These are phyloP conservation scores for Drosophila aldrichi DNA, from an alignment of 2,888 invertebrate species.

Conservation along the genomic window DNA sequence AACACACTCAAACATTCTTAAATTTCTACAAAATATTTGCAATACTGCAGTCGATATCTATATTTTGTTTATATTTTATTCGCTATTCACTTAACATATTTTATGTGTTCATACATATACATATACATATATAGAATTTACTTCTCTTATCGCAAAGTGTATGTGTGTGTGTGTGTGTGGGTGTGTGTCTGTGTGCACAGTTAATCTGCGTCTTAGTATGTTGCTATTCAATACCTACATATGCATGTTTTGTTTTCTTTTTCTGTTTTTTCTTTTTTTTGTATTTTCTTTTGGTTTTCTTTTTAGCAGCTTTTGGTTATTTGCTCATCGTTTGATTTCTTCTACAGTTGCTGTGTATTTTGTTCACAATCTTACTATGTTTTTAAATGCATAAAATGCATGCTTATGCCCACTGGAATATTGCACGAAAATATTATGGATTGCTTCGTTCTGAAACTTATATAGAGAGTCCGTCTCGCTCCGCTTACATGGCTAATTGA, in stretches of 20 bases:
- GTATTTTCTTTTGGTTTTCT: conserved; percentile 50
- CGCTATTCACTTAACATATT: conserved; percentile 69
- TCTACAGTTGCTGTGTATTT: conserved; percentile 56
- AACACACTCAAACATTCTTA: conserved; percentile 81
- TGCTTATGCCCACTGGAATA: conserved; percentile 57
- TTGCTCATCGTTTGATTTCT: conserved; percentile 76
- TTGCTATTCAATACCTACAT: conserved; percentile 52
- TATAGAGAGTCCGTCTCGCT: conserved; percentile 13
- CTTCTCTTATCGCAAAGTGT: conserved; percentile 17
- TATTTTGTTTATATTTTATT: conserved; percentile 70
- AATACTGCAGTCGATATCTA: conserved; percentile 84
- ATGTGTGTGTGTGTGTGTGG: conserved; percentile 11
- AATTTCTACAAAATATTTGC: conserved; percentile 85
- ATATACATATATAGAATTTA: conserved; percentile 38
- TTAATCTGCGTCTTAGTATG: conserved; percentile 41
- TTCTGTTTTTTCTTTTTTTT: conserved; percentile 20
- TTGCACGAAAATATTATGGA: conserved; percentile 69
- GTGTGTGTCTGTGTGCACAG: conserved; percentile 27
- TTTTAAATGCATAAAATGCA: conserved; percentile 70
- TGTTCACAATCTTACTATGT: conserved; percentile 40
- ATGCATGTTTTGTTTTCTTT: not conserved
- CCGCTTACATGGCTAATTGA: conserved; percentile 37
- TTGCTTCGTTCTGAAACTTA: conserved; percentile 21
- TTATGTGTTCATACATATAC: conserved; percentile 46
- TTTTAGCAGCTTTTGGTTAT: conserved; percentile 77